Conservation (phyloP, 2,797 vertebrate species). For the Schizopygopsis malacanthus region DNA sequence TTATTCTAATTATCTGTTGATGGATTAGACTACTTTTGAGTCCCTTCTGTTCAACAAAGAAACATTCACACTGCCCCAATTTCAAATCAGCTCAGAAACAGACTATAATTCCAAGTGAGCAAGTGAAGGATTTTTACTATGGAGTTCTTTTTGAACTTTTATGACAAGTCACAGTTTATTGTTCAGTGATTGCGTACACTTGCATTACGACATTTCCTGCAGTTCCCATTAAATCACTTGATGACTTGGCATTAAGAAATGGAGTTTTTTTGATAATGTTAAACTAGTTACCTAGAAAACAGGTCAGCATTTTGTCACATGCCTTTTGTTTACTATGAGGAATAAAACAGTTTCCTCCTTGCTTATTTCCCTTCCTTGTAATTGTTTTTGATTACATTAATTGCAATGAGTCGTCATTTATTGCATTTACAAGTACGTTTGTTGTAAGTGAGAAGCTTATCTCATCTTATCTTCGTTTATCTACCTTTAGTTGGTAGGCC, state of each 20-base stretch:
- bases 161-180: no score
- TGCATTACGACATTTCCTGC: no score
- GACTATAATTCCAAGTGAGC: background rate
- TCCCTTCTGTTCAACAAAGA: background rate
- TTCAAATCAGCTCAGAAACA: background rate
- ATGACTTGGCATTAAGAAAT: no score
- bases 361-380: background rate
- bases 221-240: no score
- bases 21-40: no score
- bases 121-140: background rate
- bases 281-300: background rate
- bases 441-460: background rate
- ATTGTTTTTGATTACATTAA: background rate
- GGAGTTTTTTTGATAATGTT: background rate
- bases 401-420: background rate
- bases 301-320: background rate
- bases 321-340: background rate
- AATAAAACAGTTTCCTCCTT: background rate
- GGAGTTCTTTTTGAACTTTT: no score
- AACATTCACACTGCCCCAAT: background rate
- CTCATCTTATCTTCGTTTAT: background rate
- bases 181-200: no score
- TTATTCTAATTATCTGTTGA: no score
- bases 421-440: background rate
- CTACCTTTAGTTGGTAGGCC: background rate